A percentile compares a stretch with the other conserved stretches of the same genome.
Evolutionary conservation across 2,797 vertebrate genomes (phyloP).

Genomic region (Hippocampus kuda): DNA sequence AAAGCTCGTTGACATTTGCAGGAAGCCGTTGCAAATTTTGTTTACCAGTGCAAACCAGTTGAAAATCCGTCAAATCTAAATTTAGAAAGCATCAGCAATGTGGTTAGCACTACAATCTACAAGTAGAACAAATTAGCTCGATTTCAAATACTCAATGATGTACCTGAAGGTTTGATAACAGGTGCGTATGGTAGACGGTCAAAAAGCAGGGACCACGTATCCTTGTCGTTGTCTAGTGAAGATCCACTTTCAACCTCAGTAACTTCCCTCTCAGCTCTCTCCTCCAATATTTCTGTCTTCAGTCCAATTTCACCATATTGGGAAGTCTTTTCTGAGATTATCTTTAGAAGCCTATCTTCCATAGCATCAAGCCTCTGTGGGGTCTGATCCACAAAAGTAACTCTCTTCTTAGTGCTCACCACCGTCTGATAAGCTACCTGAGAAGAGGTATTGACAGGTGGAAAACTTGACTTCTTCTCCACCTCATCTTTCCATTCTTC

Average conservation of each 20-base stretch:
- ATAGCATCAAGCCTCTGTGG: slow-evolving; percentile 4
- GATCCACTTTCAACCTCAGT: slow-evolving; percentile 5
- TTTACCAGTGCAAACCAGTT: not conserved
- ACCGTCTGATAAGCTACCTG: slow-evolving; percentile 22
- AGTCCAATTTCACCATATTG: slow-evolving; percentile 11
- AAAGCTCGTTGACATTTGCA: not conserved
- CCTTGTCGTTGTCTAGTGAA: slow-evolving; percentile 33
- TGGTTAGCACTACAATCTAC: not conserved
- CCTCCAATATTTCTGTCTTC: slow-evolving; percentile 15
- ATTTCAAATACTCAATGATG: slow-evolving; percentile 11
- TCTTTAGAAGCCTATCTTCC: slow-evolving; percentile 3
- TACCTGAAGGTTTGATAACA: slow-evolving; percentile 53
- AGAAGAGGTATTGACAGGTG: slow-evolving; percentile 10
- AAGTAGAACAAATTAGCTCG: not conserved
- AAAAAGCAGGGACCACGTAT: slow-evolving; percentile 54
- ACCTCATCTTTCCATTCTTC: slow-evolving; percentile 32
- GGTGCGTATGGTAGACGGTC: slow-evolving; percentile 37
- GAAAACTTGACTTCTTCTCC: slow-evolving; percentile 17
- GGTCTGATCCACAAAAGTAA: slow-evolving; percentile 31
- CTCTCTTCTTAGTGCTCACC: slow-evolving; percentile 24
- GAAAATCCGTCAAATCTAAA: not conserved
- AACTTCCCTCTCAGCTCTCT: slow-evolving; percentile 6
- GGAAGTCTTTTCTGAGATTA: slow-evolving; percentile 10
- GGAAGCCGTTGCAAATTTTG: not conserved
- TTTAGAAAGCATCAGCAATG: not conserved